A percentile compares a stretch with the other conserved stretches of the same genome.
phyloP scores from a whole-genome alignment of 2,113 vertebrate species.

The Microcebus jonahi region DNA sequence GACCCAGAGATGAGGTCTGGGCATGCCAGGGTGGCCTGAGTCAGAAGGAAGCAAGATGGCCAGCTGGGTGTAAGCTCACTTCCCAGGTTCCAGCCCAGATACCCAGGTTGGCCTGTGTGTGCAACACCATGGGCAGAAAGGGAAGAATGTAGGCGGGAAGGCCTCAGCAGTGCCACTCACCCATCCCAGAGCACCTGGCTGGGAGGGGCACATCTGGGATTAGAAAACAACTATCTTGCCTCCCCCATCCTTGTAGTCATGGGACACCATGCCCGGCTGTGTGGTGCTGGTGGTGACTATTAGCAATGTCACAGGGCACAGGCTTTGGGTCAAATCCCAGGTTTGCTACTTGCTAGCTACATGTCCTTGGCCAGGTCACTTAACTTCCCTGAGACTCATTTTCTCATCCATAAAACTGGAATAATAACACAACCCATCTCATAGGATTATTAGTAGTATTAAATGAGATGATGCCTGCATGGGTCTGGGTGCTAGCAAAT shows the following conservation, averaged over 20 bases:
- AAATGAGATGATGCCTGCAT: not conserved
- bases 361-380: not conserved
- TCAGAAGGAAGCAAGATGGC: not conserved
- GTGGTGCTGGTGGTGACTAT: not conserved
- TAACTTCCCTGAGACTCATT: not conserved
- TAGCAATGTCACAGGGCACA: not conserved
- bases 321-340: not conserved
- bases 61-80: not conserved
- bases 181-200: not conserved
- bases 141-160: too few relatives aligned
- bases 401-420: not conserved
- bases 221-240: not conserved
- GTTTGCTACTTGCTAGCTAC: not conserved
- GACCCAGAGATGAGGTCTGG: not conserved
- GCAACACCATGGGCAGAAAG: accelerated
- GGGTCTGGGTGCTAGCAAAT: not conserved
- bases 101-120: not conserved
- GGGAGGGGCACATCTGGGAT: not conserved
- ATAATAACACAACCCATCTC: not conserved
- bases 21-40: conserved; percentile 59
- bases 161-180: accelerated
- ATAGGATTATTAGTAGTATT: not conserved
- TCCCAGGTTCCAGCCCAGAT: not conserved
- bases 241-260: not conserved
- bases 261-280: accelerated